A percentile compares a stretch with the other conserved stretches of the same genome.
These are phyloP conservation scores for Macaca fascicularis DNA, from an alignment of 2,113 vertebrate genomes.

Conservation along the genomic window T2T-MFA8v1.1 NC_088375.1:175998001-175998500, in stretches of 20 bases:
- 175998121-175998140: background rate
- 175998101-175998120: background rate
- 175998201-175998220: background rate
- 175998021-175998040: background rate
- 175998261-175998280: background rate
- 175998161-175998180: background rate
- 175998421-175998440: slow-evolving; percentile 17
- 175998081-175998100: background rate
- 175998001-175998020: background rate
- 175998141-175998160: background rate
- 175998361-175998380: background rate
- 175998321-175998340: background rate
- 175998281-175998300: background rate
- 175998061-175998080: background rate
- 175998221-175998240: background rate
- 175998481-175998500: background rate
- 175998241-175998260: background rate
- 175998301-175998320: background rate
- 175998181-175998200: background rate
- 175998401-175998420: background rate
- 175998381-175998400: background rate
- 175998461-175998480: background rate
- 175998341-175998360: background rate
- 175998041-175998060: background rate
- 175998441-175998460: background rate